Evolutionary conservation across 2,888 invertebrate species (phyloP), one percentile per base, ranked within the genome.

Genomic region (Erynnis tages): DNA sequence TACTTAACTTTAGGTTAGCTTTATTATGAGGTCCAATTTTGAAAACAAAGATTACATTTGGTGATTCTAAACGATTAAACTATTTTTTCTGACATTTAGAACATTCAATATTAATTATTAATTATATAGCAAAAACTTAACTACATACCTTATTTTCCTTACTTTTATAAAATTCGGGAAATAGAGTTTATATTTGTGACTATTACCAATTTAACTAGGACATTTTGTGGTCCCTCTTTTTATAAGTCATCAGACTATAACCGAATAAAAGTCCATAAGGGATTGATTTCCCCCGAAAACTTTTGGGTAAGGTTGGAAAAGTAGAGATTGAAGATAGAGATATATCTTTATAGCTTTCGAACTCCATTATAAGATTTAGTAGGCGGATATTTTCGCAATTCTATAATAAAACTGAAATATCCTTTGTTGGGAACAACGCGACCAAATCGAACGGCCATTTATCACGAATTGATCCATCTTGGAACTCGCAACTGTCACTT

Each of bases 391-490:
- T 43, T 19, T 43, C 43, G n/a, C 14, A 37, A 52, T 52, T 23
- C 44, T 29, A 19, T 37, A 43, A 52, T 44, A 52, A 52, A 52
- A 43, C 43, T 43, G 29, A 43, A 43, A 52, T 52, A 43, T 49
- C 34, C 14, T 37, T 52, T 37, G 44, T 58, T 54, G 54, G 61
- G 58, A 45, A 35, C 53, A 25, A 35, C 27, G 61, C 61, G 57
- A 62, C 61, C 62, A 65, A 71, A 74, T 71, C 67, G 69, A 70
- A 69, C 59, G 64, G 65, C 67, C 73, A 80, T 82, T 79, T 80
- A 82, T 83, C 81, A 80, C 64, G 64, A 67, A 76, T 79, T 77
- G 79, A 82, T 82, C 79, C 75, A 73, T 77, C 73, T 69, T 59
- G 58, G 60, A 69, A 72, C 68, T 71, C 65, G 64, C 66, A 63